These are phyloP conservation scores for Microcebus ravelobensis DNA, from an alignment of 2,113 vertebrate species.

Conservation along the genomic window DNA sequence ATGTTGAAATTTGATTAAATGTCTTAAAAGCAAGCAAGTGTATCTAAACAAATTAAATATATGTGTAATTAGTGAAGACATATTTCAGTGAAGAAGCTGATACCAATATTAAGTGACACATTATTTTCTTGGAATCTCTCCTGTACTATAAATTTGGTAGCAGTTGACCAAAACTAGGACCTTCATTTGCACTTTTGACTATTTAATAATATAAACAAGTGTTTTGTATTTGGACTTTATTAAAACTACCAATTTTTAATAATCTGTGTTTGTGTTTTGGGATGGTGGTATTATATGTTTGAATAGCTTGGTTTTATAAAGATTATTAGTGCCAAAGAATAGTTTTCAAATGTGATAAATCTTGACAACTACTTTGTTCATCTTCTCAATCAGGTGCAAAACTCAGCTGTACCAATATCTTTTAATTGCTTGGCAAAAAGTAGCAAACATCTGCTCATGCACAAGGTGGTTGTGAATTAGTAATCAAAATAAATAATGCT, in stretches of 20 bases:
- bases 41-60: neutral
- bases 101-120: neutral
- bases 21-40: neutral
- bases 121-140: neutral
- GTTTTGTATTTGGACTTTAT: neutral
- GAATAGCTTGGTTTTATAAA: conserved; percentile 41
- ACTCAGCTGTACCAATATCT: conserved; percentile 73
- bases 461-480: conserved; percentile 78
- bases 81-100: neutral
- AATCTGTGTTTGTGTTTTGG: neutral
- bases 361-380: conserved; percentile 54
- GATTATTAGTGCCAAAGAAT: neutral
- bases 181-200: neutral
- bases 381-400: conserved; percentile 74
- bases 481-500: conserved; percentile 76
- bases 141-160: neutral
- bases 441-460: conserved; percentile 75
- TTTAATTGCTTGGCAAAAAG: conserved; percentile 80
- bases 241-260: neutral
- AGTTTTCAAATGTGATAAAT: conserved; percentile 58
- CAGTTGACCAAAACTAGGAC: neutral
- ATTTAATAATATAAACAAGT: neutral
- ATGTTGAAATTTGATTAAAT: neutral
- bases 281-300: neutral
- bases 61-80: neutral